Evolutionary conservation across 1,140 invertebrate genomes (phyloP), one percentile per base, ranked within the genome.

Genomic region (Zaprionus kolodkinae): DNA sequence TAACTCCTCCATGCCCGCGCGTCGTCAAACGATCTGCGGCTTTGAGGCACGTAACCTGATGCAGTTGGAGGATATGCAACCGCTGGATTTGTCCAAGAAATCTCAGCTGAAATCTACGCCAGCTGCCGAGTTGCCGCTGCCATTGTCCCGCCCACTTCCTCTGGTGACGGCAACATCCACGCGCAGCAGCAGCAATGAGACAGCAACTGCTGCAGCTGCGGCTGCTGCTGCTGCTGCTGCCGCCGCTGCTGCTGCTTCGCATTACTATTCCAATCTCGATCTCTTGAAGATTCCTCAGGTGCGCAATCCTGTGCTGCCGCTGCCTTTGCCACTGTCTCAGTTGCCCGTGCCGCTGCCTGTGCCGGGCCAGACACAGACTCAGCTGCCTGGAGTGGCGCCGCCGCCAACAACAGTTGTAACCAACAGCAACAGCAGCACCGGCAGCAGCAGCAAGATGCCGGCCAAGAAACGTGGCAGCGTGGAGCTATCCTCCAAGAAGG

Each of bases 11-110:
- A 63, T 91, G 59, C 91, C 91, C 0, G 72, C 79, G 6, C 72
- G 91, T 50, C 36, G 91, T 59, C 91, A 92, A 75, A 92, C 91
- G 2, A 92, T 92, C 17, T 89, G 91, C 30, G 91, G 91, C n/a
- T 92, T 92, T 30, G 91, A 92, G 69, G 84, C 79, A 5, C 63
- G 91, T 7, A 89, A 92, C 55, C 43, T 92, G 25, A 21, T 81
- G 2, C 66, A 72, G 5, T 27, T 81, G 48, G 87, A 92, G 3
- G 91, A 92, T 11, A 91, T 91, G 89, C 81, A 92, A 27, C 91
- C 91, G 0, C 45, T 92, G 52, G 91, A 92, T 65, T 45, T 92
- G 21, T 92, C 91, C 0, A 91, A 92, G 48, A 92, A 92, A 38
- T 72, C 72, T 0, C 69, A 63, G 25, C 59, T 69, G 1, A 87